Base-by-base conservation (phyloP, 2,113 vertebrate species). In the Eupsittula cactorum region DNA sequence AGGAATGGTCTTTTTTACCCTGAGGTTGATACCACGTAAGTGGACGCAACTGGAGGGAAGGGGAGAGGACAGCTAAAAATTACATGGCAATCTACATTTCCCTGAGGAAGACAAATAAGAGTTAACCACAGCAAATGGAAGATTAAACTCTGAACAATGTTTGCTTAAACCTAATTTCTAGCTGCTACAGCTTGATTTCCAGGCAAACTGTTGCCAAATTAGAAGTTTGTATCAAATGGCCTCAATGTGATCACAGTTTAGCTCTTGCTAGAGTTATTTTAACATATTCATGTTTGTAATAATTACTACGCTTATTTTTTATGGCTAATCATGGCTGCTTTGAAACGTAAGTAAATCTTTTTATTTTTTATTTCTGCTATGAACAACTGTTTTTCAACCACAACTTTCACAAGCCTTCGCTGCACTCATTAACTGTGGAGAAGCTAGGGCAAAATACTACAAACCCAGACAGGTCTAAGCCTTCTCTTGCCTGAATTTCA, bases 381-480 rank as follows among this genome's bases (percentile, higher is more conserved):
- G 46, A 93, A 70, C 86, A 81, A 39, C 75, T 86, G 67, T 86
- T 94, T 81, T 57, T 55, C 73, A 95, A 78, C 85, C 37, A 55
- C 65, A 79, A 31, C 33, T 96, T 96, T 97, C 93, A 91, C 27
- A 95, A 35, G 85, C n/a, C 16, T 94, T 85, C 70, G n/a, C 67
- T 81, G 49, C 24, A 23, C 31, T 97, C 23, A 46, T 95, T 96
- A 98, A 96, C 94, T 95, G 83, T 81, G 88, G 91, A 96, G 96
- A 79, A 88, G 84, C 85, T 82, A 20, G 80, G 93, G 97, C 96
- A 93, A 93, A 97, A 93, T 67, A 52, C 81, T 92, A 80, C 97
- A 97, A 95, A 96, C 39, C 39, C 68, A 96, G 98, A 97, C 97
- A 97, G 89, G 97, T 94, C 71, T 71, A 94, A 95, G 92, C 71